Evolutionary conservation across 30 jellyfish, hydroid and myxozoan genomes (phyloP).

Genomic region (Mastigias papua): DNA sequence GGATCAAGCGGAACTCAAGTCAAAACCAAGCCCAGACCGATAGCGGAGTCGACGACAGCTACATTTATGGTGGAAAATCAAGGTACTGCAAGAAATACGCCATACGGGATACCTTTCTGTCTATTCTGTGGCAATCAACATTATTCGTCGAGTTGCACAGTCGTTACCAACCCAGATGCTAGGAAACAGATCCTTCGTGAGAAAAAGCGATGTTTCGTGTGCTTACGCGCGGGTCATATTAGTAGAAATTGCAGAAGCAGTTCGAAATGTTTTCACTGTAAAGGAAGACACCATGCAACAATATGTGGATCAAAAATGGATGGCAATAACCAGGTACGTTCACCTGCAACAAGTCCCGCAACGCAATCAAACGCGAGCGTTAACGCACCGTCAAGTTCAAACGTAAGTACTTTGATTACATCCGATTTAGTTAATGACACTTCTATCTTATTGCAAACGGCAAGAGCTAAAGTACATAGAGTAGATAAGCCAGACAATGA

Average conservation of each 20-base stretch:
- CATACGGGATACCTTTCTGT: not conserved
- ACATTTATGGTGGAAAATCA: not conserved
- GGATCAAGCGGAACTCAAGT: not conserved
- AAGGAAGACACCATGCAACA: not conserved
- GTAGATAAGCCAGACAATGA: not conserved
- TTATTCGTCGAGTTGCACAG: not conserved
- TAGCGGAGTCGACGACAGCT: not conserved
- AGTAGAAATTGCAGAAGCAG: not conserved
- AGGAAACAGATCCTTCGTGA: not conserved
- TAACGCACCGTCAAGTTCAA: not conserved
- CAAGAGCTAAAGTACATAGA: not conserved
- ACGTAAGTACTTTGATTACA: no score
- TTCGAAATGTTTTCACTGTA: not conserved
- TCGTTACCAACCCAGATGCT: not conserved
- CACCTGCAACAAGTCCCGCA: not conserved
- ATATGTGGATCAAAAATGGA: not conserved
- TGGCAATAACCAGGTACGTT: not conserved
- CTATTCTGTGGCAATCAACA: slow-evolving; percentile 16
- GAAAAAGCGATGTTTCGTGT: not conserved
- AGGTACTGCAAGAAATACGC: not conserved
- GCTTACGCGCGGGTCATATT: not conserved
- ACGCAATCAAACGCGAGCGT: not conserved
- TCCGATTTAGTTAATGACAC: no score
- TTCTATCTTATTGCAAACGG: slow-evolving; percentile 18
- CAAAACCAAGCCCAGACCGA: not conserved